Base-by-base conservation (phyloP, 2,888 invertebrate genomes). In the Temnothorax rugatulus region DNA sequence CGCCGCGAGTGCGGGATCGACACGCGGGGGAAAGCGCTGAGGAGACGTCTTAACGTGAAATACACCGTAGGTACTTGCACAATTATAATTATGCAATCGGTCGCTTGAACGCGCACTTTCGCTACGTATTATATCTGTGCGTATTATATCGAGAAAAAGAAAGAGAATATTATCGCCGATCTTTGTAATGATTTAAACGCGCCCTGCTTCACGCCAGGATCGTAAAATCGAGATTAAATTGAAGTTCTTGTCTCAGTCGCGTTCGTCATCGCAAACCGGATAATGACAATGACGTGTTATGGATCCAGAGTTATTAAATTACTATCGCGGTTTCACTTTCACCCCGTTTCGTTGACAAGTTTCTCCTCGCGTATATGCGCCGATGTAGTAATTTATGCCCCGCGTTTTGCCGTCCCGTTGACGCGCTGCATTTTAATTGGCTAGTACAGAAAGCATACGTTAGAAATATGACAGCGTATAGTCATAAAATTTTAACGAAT, bases 261-360 rank as follows among this genome's bases (percentile, higher is more conserved):
- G 15, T n/a, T 34, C 11, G 11, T 44, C 15, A 41, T 44, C 5
- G 1, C 68, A 13, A 13, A 54, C 8, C 0, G 7, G 41, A n/a
- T 2, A 8, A 38, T 21, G 13, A 50, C n/a, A 76, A 52, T 66
- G 5, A 76, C 11, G 5, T 34, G 8, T 4, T 82, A 34, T 52
- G 4, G 11, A 54, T 29, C 4, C n/a, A 34, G 44, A 63, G 34
- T 44, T 76, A 82, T 76, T 64, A 76, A 82, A 66, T 76, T 76
- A 54, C 38, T 25, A 54, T 57, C 38, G 18, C 25, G 11, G 25
- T 73, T 82, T 44, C 54, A 15, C 47, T 76, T 82, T 66, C 34
- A 47, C 61, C 47, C 25, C 11, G 21, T 59, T 81, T 69, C 71
- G 9, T 44, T 63, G 57, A 54, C 57, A 47, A 47, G 79, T 21